phyloP scores from a whole-genome alignment of 2,888 invertebrate genomes.

The Rhagonycha lutea region DNA sequence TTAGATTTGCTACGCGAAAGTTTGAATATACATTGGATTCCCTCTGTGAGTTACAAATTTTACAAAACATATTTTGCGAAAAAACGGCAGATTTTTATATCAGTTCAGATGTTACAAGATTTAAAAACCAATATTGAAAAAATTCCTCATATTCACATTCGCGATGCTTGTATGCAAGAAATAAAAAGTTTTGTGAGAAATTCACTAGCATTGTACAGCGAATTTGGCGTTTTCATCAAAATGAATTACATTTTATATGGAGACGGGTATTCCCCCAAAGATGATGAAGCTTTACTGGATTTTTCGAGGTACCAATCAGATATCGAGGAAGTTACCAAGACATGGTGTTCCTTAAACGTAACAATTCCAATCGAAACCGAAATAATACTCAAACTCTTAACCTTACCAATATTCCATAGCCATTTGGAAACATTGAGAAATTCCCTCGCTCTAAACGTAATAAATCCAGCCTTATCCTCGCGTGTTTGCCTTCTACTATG shows the following conservation, averaged over 20 bases:
- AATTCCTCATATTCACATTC: slow-evolving; percentile 41
- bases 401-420: neutral
- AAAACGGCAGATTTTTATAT: neutral
- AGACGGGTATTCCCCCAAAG: neutral
- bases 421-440: neutral
- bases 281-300: neutral
- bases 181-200: neutral
- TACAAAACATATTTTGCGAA: neutral
- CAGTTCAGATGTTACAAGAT: slow-evolving; percentile 1
- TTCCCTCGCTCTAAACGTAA: neutral
- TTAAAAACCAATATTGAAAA: slow-evolving; percentile 31
- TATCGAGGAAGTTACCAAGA: neutral
- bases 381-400: neutral
- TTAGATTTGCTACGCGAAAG: slow-evolving; percentile 34
- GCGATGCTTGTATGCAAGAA: slow-evolving; percentile 34
- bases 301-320: neutral
- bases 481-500: neutral
- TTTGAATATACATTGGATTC: slow-evolving; percentile 37
- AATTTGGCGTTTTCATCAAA: neutral
- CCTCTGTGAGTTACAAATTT: slow-evolving; percentile 39
- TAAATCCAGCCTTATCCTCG: neutral
- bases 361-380: neutral
- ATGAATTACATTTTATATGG: neutral
- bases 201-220: neutral
- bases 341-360: neutral